Conservation (phyloP, 2,797 vertebrate genomes). For the Amazona ochrocephala region DNA sequence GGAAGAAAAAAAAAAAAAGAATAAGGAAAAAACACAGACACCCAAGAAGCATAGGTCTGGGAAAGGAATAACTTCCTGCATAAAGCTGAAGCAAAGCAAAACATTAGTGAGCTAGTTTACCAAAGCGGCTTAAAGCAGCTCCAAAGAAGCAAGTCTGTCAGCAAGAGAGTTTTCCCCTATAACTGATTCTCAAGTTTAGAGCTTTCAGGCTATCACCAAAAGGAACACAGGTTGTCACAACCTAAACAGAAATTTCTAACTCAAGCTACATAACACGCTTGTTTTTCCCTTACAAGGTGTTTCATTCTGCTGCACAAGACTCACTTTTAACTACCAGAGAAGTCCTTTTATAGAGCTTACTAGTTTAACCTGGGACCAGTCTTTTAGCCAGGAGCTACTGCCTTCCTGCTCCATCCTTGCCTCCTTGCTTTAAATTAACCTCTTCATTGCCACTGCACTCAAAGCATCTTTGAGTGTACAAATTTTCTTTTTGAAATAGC, state of each 20-base stretch:
- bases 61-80: not conserved
- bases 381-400: not conserved
- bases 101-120: not conserved
- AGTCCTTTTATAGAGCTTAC: not conserved
- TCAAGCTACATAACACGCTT: not conserved
- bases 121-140: not conserved
- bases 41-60: not conserved
- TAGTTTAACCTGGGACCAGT: not conserved
- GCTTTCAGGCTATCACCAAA: not conserved
- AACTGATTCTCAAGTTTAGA: not conserved
- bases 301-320: not conserved
- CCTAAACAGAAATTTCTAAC: not conserved
- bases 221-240: not conserved
- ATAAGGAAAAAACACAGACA: not conserved
- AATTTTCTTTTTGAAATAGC: not conserved
- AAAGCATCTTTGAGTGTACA: not conserved
- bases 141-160: not conserved
- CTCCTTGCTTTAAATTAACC: not conserved
- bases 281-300: not conserved
- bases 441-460: not conserved
- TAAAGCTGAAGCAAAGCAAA: not conserved
- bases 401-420: not conserved
- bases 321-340: not conserved
- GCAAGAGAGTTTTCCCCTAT: not conserved
- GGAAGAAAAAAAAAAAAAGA: fast-evolving